A percentile compares a stretch with the other conserved stretches of the same genome.
phyloP scores from a whole-genome alignment of 2,888 invertebrate genomes.

The Ichneumon xanthorius region DNA sequence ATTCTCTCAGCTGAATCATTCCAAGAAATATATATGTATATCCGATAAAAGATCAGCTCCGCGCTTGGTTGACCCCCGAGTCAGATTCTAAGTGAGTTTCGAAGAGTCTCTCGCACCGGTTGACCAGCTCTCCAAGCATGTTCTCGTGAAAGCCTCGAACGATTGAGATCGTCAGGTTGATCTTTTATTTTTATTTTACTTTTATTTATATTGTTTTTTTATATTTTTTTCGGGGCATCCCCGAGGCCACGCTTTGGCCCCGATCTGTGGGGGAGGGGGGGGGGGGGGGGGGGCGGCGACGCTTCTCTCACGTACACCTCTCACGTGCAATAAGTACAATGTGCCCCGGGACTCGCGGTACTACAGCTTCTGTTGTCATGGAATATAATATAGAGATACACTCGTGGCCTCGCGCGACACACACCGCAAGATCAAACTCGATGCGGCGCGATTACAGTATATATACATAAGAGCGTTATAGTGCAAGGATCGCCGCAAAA shows the following conservation, averaged over 20 bases:
- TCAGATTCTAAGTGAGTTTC: constrained; percentile 54
- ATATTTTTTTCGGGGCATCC: constrained; percentile 31
- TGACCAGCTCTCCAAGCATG: constrained; percentile 10
- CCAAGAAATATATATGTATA: constrained; percentile 47
- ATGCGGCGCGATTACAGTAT: constrained; percentile 24
- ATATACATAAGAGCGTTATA: background rate
- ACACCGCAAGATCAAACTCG: constrained; percentile 55
- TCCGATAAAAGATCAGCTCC: constrained; percentile 65
- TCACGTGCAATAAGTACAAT: constrained; percentile 46
- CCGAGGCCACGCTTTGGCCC: constrained; percentile 15
- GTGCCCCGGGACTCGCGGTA: background rate
- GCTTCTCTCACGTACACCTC: constrained; percentile 47
- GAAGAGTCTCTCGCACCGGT: constrained; percentile 49
- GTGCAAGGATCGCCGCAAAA: constrained; percentile 33
- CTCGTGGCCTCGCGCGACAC: constrained; percentile 49
- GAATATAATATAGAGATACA: constrained; percentile 57
- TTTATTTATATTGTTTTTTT: constrained; percentile 13
- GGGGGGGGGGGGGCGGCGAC: constrained; percentile 18
- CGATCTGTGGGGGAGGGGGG: constrained; percentile 6
- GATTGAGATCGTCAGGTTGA: constrained; percentile 59
- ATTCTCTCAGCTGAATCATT: constrained; percentile 33
- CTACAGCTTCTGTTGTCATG: constrained; percentile 37
- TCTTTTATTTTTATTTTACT: constrained; percentile 13
- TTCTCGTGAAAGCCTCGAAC: constrained; percentile 53
- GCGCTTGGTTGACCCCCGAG: constrained; percentile 51